Percentiles rank a stretch among this genome's conserved stretches.
Conservation (phyloP, 92 coral and sea anemone species). For the Zoanthus sansibaricus region DNA sequence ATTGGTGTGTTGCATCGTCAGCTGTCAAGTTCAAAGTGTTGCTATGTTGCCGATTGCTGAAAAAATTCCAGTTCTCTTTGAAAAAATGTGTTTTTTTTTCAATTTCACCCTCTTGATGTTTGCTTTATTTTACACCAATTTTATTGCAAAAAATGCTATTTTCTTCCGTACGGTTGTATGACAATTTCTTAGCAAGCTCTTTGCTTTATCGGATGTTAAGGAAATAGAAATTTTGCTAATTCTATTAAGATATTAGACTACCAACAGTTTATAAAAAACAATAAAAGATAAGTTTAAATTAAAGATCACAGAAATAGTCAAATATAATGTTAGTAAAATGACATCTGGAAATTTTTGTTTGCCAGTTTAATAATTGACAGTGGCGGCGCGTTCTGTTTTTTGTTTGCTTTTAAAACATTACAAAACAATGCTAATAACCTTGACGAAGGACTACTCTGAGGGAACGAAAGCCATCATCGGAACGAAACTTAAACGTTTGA, state of each 20-base stretch:
- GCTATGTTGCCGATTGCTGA: neutral
- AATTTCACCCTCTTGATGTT: neutral
- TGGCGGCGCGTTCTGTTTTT: neutral
- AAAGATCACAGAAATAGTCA: neutral
- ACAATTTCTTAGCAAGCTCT: neutral
- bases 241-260: neutral
- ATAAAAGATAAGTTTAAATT: neutral
- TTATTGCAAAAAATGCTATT: neutral
- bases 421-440: neutral
- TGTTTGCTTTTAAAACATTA: neutral
- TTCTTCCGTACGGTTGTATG: neutral
- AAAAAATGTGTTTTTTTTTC: no score
- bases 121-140: neutral
- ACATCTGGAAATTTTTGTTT: neutral
- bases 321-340: neutral
- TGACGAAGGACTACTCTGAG: neutral
- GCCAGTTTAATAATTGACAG: neutral
- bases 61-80: neutral
- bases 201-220: neutral
- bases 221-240: neutral
- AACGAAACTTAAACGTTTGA: neutral
- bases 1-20: neutral
- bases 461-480: neutral
- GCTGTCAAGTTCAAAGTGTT: neutral
- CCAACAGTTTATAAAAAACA: neutral